Conservation (phyloP, 2,888 invertebrate genomes). For the Scaptomyza flava region DNA sequence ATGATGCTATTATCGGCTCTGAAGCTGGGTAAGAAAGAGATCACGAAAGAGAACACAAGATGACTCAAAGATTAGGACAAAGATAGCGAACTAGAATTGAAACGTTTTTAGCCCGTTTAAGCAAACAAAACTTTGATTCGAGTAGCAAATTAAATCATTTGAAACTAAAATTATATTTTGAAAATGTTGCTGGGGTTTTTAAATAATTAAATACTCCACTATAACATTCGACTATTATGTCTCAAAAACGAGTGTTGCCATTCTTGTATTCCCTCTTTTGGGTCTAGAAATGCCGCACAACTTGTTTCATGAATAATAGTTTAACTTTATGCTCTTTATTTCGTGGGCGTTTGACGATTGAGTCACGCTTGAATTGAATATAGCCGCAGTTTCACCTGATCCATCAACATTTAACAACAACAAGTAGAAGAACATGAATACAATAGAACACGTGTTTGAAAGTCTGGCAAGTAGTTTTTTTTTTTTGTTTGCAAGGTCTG, state of each 20-base stretch:
- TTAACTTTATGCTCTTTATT: conserved; percentile 4
- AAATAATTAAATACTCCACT: no score
- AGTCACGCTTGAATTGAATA: conserved; percentile 47
- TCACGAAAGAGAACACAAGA: background rate
- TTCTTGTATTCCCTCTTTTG: conserved; percentile 35
- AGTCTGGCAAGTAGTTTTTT: conserved; percentile 46
- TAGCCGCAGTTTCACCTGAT: conserved; percentile 61
- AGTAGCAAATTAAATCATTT: background rate
- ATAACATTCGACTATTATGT: no score
- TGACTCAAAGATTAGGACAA: conserved; percentile 16
- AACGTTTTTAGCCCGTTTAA: background rate
- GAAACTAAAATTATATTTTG: background rate
- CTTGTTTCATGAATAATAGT: conserved; percentile 22
- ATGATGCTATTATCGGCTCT: conserved; percentile 84
- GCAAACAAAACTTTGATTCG: background rate
- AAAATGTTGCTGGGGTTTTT: background rate
- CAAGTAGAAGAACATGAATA: conserved; percentile 12
- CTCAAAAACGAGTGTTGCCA: background rate
- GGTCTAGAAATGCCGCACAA: conserved; percentile 22
- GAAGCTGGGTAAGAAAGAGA: conserved; percentile 82
- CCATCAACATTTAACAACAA: conserved; percentile 3
- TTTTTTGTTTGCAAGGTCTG: conserved; percentile 16
- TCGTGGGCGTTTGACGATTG: conserved; percentile 61
- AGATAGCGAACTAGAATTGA: background rate
- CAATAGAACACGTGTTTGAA: conserved; percentile 66